Evolutionary conservation across 1,140 invertebrate species (phyloP).

Genomic region (Drosophila teissieri): DNA sequence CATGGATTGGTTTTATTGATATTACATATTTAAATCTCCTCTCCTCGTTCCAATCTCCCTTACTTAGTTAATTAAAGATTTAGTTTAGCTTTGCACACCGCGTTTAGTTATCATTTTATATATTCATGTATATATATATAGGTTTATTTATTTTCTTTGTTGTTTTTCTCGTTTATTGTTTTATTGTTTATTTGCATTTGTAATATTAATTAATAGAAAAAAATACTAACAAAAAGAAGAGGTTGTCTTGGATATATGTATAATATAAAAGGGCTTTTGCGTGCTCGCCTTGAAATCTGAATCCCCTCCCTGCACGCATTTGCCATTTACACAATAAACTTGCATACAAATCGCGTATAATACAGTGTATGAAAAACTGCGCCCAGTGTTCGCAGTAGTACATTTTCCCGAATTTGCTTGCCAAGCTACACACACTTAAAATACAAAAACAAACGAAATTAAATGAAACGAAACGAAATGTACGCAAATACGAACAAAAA

Average conservation of each 20-base stretch:
- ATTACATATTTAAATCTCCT: slow-evolving; percentile 20
- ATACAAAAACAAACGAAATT: slow-evolving; percentile 25
- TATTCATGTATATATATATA: slow-evolving; percentile 22
- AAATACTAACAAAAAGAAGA: slow-evolving; percentile 80
- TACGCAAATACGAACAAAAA: too few relatives aligned
- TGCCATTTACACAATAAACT: slow-evolving; percentile 41
- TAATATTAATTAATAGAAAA: slow-evolving; percentile 79
- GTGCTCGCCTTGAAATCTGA: slow-evolving; percentile 18
- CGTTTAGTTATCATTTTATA: slow-evolving; percentile 38
- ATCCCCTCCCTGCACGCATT: slow-evolving; percentile 6
- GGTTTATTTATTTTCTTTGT: slow-evolving; percentile 10
- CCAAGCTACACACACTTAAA: slow-evolving; percentile 46
- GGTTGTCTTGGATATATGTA: slow-evolving; percentile 62
- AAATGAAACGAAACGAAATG: slow-evolving; percentile 1
- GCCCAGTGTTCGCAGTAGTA: slow-evolving; percentile 21
- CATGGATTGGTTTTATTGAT: slow-evolving; percentile 34
- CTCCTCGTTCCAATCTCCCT: slow-evolving; percentile 18
- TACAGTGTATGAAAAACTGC: slow-evolving; percentile 43
- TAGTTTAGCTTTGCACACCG: slow-evolving; percentile 62
- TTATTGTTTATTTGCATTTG: slow-evolving; percentile 17
- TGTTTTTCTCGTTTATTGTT: slow-evolving; percentile 2
- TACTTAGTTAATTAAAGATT: slow-evolving; percentile 54
- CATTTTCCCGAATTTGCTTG: slow-evolving; percentile 34
- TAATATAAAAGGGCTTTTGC: slow-evolving; percentile 5
- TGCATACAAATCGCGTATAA: slow-evolving; percentile 56